Conservation (phyloP, 1,140 invertebrate genomes). For the Probaryconus sp. region DNA sequence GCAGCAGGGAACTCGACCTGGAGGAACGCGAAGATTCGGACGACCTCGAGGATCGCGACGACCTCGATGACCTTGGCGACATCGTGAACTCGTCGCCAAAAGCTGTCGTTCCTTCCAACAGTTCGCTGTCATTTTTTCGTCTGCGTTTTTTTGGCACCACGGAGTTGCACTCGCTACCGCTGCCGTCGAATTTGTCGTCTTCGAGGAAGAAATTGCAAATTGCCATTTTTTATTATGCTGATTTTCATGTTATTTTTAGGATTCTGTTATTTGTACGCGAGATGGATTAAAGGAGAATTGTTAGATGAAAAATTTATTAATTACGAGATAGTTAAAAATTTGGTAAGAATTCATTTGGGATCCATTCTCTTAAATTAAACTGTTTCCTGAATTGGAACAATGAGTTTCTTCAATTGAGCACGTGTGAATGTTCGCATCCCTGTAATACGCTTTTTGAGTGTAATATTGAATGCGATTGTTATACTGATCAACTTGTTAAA, state of each 20-base stretch:
- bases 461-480: conserved; percentile 27
- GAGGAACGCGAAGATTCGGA: conserved; percentile 70
- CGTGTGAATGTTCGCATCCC: conserved; percentile 30
- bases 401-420: conserved; percentile 11
- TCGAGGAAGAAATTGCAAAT: conserved; percentile 20
- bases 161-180: conserved; percentile 86
- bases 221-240: too few species aligned
- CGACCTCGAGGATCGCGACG: conserved; percentile 62
- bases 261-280: too few species aligned
- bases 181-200: conserved; percentile 77
- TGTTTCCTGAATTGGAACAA: too few species aligned
- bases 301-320: too few species aligned
- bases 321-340: too few species aligned
- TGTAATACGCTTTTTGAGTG: conserved; percentile 38
- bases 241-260: too few species aligned
- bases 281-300: too few species aligned
- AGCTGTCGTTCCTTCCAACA: conserved; percentile 65
- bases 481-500: conserved; percentile 30
- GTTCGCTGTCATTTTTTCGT: conserved; percentile 77
- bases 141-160: conserved; percentile 88
- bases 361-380: too few species aligned
- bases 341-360: too few species aligned
- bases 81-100: conserved; percentile 73
- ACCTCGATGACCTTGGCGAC: conserved; percentile 74
- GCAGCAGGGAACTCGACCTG: conserved; percentile 86